phyloP scores from a whole-genome alignment of 1,140 invertebrate species.

The Drosophila kanapiae region DNA sequence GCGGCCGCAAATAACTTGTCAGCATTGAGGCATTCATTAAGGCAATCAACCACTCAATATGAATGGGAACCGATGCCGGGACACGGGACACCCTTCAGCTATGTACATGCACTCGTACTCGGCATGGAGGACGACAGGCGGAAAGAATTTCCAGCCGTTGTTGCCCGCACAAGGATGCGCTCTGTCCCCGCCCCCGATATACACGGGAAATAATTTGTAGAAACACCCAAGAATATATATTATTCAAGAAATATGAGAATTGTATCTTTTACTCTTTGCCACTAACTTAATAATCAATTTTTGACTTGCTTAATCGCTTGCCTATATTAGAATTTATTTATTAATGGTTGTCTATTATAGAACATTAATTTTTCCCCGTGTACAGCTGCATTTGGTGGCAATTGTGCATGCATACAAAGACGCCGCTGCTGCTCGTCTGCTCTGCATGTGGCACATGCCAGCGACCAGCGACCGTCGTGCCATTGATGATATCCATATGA shows the following conservation, averaged over 20 bases:
- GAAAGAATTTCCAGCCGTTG: conserved; percentile 51
- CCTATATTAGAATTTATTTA: background rate
- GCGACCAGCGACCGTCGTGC: conserved; percentile 29
- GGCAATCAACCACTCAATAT: conserved; percentile 64
- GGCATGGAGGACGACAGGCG: conserved; percentile 29
- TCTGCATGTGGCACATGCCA: conserved; percentile 48
- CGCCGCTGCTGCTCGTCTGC: conserved; percentile 8
- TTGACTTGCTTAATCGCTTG: fast-evolving
- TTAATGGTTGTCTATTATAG: background rate
- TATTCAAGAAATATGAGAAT: no score
- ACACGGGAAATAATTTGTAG: conserved; percentile 16
- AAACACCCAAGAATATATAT: no score
- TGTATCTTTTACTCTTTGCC: background rate
- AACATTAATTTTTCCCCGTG: conserved; percentile 18
- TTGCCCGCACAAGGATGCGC: conserved; percentile 32
- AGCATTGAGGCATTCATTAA: conserved; percentile 67
- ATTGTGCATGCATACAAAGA: conserved; percentile 43
- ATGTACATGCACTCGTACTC: background rate
- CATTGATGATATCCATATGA: conserved; percentile 59
- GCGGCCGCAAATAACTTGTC: conserved; percentile 64
- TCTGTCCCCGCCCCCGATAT: background rate
- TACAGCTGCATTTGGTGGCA: conserved; percentile 37
- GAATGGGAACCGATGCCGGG: conserved; percentile 16
- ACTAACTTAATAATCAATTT: background rate
- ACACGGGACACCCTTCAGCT: conserved; percentile 13